Percentiles rank a stretch among this genome's conserved stretches.
phyloP scores from a whole-genome alignment of 2,888 invertebrate genomes.

The Thera britannica region DNA sequence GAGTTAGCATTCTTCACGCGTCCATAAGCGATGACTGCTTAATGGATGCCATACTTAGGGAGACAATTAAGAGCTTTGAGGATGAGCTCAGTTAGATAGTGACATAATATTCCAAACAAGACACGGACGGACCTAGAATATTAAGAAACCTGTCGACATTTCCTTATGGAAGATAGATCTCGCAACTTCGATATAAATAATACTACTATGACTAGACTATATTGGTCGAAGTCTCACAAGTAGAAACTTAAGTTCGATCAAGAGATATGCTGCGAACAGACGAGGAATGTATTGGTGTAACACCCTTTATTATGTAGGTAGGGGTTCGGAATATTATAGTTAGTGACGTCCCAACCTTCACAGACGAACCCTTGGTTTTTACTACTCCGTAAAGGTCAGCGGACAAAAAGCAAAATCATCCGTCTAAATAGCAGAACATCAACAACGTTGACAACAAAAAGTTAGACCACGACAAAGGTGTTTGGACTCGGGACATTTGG shows the following conservation, averaged over 20 bases:
- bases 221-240: too few relatives aligned
- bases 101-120: not conserved
- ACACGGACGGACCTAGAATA: not conserved
- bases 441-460: conserved; percentile 31
- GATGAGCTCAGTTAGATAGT: conserved; percentile 7
- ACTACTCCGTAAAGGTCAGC: conserved; percentile 36
- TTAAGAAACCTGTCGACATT: not conserved
- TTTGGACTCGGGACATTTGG: conserved; percentile 27
- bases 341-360: conserved; percentile 20
- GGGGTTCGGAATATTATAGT: conserved; percentile 3
- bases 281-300: not conserved
- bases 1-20: conserved; percentile 50
- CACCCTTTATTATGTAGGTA: too few relatives aligned
- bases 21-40: conserved; percentile 49
- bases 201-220: too few relatives aligned
- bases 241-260: too few relatives aligned
- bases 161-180: not conserved
- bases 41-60: conserved; percentile 52
- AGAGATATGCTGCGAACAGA: not conserved
- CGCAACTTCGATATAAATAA: too few relatives aligned
- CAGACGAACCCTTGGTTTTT: conserved; percentile 28
- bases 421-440: conserved; percentile 34
- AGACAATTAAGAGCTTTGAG: conserved; percentile 45
- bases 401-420: conserved; percentile 29
- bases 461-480: conserved; percentile 32